A percentile compares a stretch with the other conserved stretches of the same genome.
phyloP scores from a whole-genome alignment of 2,797 vertebrate species.

The Premnoplex brunnescens region DNA sequence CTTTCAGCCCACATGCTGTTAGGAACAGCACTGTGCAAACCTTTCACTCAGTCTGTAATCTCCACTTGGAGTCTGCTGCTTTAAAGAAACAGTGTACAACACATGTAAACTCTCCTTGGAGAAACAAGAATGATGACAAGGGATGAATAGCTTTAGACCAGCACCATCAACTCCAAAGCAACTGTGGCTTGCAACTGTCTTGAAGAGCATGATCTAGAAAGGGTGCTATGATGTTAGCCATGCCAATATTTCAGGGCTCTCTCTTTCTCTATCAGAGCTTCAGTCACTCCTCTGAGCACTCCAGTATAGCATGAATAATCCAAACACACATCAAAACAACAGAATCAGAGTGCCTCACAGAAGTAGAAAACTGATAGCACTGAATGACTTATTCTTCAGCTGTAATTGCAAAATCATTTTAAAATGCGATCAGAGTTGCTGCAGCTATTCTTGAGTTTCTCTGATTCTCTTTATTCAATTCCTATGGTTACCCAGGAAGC shows the following conservation, averaged over 20 bases:
- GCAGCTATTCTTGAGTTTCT: not conserved
- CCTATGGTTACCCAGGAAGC: slow-evolving; percentile 1
- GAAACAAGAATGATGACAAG: not conserved
- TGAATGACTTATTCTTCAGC: not conserved
- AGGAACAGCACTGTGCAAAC: not conserved
- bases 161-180: not conserved
- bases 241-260: not conserved
- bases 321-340: slow-evolving; percentile 12
- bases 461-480: not conserved
- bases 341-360: not conserved
- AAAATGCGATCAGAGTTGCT: slow-evolving; percentile 10
- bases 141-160: not conserved
- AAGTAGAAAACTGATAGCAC: not conserved
- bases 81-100: not conserved
- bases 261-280: not conserved
- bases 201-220: not conserved
- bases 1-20: not conserved
- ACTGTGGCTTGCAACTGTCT: not conserved
- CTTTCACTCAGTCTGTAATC: not conserved
- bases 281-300: not conserved
- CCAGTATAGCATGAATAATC: not conserved
- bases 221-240: not conserved
- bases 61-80: not conserved
- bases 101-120: not conserved
- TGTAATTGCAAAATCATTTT: slow-evolving; percentile 44